Evolutionary conservation across 2,888 invertebrate genomes (phyloP).

Genomic region (Petrolisthes manimaculis): DNA sequence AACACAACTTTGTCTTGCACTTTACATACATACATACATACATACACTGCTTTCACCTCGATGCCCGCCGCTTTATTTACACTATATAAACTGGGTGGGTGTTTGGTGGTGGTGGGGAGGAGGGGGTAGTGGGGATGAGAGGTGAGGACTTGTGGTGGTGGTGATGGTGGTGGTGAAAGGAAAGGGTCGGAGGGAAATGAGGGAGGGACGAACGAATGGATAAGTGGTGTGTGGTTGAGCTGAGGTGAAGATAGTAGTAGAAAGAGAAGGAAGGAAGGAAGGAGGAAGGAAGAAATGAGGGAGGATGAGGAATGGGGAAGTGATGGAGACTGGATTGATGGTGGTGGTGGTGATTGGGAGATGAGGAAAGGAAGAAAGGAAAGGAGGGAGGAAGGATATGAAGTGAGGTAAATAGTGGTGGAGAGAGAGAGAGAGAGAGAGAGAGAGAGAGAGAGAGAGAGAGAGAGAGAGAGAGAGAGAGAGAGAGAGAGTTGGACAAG

Average conservation of each 20-base stretch:
- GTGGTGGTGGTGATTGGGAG: background rate
- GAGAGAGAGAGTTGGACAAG: background rate
- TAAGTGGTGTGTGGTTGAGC: too few species aligned
- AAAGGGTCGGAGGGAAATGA: too few species aligned
- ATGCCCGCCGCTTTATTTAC: too few species aligned
- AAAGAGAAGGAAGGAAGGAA: slow-evolving; percentile 7
- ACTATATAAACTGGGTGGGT: too few species aligned
- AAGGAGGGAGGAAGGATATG: background rate
- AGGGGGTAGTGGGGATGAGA: background rate
- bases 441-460: background rate
- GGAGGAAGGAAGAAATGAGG: slow-evolving; percentile 18
- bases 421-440: slow-evolving; percentile 33
- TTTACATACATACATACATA: too few species aligned
- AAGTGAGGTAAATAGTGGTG: slow-evolving; percentile 6
- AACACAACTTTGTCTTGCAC: too few species aligned
- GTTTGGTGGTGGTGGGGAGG: background rate
- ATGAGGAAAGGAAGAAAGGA: background rate
- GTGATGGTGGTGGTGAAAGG: background rate
- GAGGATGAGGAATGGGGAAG: slow-evolving; percentile 16
- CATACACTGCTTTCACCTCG: too few species aligned
- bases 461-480: background rate
- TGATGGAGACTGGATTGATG: background rate
- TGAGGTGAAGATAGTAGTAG: background rate
- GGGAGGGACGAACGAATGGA: background rate
- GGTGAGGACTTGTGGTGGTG: background rate